Base-by-base conservation (phyloP, 2,113 vertebrate species). In the Suncus etruscus region DNA sequence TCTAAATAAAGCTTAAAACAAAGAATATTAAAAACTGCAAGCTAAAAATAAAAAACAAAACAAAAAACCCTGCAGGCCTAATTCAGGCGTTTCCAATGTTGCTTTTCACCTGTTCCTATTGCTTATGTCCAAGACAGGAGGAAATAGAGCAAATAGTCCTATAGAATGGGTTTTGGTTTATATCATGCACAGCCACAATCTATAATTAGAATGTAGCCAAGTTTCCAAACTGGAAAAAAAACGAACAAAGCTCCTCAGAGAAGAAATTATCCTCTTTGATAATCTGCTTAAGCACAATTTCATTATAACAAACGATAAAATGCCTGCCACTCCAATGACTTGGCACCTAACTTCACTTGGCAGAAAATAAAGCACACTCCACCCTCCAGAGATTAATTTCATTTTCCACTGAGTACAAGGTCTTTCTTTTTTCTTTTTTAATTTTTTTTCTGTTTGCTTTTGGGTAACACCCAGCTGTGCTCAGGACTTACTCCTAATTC, bases 181-280 rank as follows among this genome's bases (percentile, higher is more conserved):
- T 93, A 94, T 92, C 91, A 93, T 73, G 77, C 95, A 87, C 81
- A 95, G 82, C 76, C 83, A 65, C 89, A 69, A 63, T 89, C 94
- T 98, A 98, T 98, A 98, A 98, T 98, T 98, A 98, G 98, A 94
- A 87, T 83, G 92, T 27, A 95, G 96, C 85, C 93, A 95, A 92
- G 31, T 95, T 97, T 97, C 96, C 93, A 96, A 96, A 68, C 91
- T 98, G 96, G n/a, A n/a, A 96, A 98, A 98, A 97, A 97, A 96
- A 88, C 92, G 95, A 97, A 93, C 91, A 58, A 84, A 80, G 45
- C 75, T 87, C 61, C 92, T 95, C 54, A 45, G 89, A 94, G 90
- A 90, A 95, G 83, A 96, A 96, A 89, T 81, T 0, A 50, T 74
- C 95, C 95, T 95, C 58, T 86, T 85, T 65, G 51, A 69, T 48